These are phyloP conservation scores for Sebastes aleutianus DNA, from an alignment of 2,797 vertebrate genomes.

Conservation along the genomic window DNA sequence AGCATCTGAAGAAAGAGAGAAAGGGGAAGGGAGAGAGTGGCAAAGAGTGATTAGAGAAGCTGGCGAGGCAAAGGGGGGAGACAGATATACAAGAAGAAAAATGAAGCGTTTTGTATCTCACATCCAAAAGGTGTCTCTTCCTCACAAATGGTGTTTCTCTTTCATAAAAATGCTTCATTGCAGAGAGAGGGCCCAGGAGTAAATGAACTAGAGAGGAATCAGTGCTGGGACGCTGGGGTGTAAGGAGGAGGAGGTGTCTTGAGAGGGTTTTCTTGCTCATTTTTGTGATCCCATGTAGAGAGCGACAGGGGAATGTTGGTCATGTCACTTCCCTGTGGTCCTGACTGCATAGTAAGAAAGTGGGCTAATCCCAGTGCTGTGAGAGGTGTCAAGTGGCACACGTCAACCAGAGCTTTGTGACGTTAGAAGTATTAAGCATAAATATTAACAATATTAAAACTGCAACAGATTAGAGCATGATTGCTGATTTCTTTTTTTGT, in stretches of 20 bases:
- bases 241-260: background rate
- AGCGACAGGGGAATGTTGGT: constrained; percentile 25
- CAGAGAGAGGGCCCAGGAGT: constrained; percentile 5
- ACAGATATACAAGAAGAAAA: constrained; percentile 25
- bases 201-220: constrained; percentile 30
- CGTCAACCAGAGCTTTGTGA: constrained; percentile 3
- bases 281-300: constrained; percentile 7
- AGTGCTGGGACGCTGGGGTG: background rate
- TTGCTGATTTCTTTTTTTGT: background rate
- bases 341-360: constrained; percentile 21
- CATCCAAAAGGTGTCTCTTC: constrained; percentile 41
- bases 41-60: constrained; percentile 51
- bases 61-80: background rate
- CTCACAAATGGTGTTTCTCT: constrained; percentile 39
- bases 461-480: background rate
- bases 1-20: constrained; percentile 8
- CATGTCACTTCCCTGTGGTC: constrained; percentile 62
- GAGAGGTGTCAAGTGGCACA: constrained; percentile 23
- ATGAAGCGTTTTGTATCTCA: constrained; percentile 34
- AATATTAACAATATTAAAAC: background rate
- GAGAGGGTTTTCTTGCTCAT: constrained; percentile 6
- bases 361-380: constrained; percentile 53
- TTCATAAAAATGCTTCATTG: constrained; percentile 29
- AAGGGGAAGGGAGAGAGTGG: background rate
- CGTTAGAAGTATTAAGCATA: constrained; percentile 2